These are phyloP conservation scores for Cuculus canorus DNA, from an alignment of 2,797 vertebrate species.

Conservation along the genomic window DNA sequence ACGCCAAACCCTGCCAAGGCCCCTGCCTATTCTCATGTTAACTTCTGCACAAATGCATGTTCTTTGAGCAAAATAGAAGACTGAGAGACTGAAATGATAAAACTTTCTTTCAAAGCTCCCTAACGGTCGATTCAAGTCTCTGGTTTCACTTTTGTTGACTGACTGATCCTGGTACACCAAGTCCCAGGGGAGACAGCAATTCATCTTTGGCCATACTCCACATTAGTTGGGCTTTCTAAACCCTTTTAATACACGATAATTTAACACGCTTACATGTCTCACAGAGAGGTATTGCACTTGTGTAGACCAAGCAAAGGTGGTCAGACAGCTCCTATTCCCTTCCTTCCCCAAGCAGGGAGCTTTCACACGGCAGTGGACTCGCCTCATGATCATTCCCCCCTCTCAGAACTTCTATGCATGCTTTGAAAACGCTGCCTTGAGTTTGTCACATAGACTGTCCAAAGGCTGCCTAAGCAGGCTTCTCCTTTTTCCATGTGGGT, in stretches of 20 bases:
- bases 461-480: neutral
- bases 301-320: neutral
- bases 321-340: neutral
- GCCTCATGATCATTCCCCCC: neutral
- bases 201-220: neutral
- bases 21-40: neutral
- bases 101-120: neutral
- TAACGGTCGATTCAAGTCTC: neutral
- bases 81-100: neutral
- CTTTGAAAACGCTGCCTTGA: neutral
- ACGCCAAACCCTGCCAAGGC: neutral
- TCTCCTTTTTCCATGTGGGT: rapidly evolving
- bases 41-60: neutral
- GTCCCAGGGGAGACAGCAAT: neutral
- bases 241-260: neutral
- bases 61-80: neutral
- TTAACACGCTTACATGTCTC: neutral
- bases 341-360: neutral
- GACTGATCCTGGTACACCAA: neutral
- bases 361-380: neutral
- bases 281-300: neutral
- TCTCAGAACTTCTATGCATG: neutral
- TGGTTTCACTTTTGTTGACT: neutral
- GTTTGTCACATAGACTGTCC: rapidly evolving
- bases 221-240: neutral